Conservation (phyloP, 2,888 invertebrate genomes). For the Calameuta filiformis region DNA sequence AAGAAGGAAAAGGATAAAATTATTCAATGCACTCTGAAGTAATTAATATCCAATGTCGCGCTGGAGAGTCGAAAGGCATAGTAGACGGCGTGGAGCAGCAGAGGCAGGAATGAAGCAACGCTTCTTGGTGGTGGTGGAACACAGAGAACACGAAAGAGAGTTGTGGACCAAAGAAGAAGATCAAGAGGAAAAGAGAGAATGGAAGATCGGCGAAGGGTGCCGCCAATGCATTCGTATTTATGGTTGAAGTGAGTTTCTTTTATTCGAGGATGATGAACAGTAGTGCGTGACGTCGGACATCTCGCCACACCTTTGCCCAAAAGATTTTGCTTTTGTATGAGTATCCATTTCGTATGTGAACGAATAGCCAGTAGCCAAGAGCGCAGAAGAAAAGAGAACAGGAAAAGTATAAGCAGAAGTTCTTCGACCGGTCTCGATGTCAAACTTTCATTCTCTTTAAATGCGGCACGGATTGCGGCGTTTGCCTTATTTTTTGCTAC, state of each 20-base stretch:
- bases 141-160: not conserved
- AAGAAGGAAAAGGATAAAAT: constrained; percentile 8
- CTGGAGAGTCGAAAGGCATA: no score
- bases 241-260: constrained; percentile 21
- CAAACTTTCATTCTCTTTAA: no score
- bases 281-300: constrained; percentile 17
- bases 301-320: constrained; percentile 12
- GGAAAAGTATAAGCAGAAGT: no score
- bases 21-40: constrained; percentile 20
- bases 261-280: constrained; percentile 21
- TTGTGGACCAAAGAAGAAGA: not conserved
- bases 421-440: no score
- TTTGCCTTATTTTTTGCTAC: no score
- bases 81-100: no score
- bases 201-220: constrained; percentile 3
- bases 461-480: no score
- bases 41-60: constrained; percentile 23
- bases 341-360: no score
- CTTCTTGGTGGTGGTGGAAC: not conserved
- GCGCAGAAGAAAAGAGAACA: no score
- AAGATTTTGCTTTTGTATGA: not conserved
- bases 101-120: not conserved
- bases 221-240: constrained; percentile 20
- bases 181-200: constrained; percentile 2
- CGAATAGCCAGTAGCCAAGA: no score